Evolutionary conservation across 2,797 vertebrate genomes (phyloP), one percentile per base, ranked within the genome.

Genomic region (Betta splendens): DNA sequence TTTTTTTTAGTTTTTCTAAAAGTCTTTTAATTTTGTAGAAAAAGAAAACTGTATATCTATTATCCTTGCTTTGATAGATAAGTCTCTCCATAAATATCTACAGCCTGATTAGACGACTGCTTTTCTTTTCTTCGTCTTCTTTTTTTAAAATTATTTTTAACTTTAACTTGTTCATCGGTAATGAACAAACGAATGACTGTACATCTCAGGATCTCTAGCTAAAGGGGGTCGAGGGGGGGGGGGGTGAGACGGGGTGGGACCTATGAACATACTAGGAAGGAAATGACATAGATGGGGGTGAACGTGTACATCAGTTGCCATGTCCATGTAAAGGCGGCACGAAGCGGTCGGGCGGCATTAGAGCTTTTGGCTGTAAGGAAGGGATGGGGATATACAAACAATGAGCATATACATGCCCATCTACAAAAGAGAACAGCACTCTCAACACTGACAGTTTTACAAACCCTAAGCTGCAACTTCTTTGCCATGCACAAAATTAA

Each of bases 331-430:
- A 97, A 95, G 96, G 97, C 95, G 88, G 96, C 93, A 95, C 96
- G 96, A 93, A 98, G 97, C 95, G 95, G 96, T 99, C 96, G 98
- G 95, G 95, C 96, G 94, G 97, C 96, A 95, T 98, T 99, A 96
- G 97, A 96, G 95, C 96, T 99, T 98, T 96, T 98, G 95, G 98
- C 97, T 99, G 98, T 98, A 99, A 98, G 96, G 98, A 99, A 99
- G 96, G 96, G 96, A 98, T 96, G 95, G 95, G 98, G 95, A 98
- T 97, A 99, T 97, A 98, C 95, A 98, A 93, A 99, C 96, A 97
- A 98, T 98, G 96, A 99, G 96, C 96, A 98, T 98, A 96, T 94
- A 95, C 96, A 97, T 96, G 98, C 97, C 97, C 96, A 96, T 98
- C 95, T 96, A 98, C 91, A 93, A 47, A 88, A 90, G 85, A 87